A percentile compares a stretch with the other conserved stretches of the same genome.
Evolutionary conservation across 2,797 vertebrate species (phyloP).

Genomic region (Bradypus variegatus): DNA sequence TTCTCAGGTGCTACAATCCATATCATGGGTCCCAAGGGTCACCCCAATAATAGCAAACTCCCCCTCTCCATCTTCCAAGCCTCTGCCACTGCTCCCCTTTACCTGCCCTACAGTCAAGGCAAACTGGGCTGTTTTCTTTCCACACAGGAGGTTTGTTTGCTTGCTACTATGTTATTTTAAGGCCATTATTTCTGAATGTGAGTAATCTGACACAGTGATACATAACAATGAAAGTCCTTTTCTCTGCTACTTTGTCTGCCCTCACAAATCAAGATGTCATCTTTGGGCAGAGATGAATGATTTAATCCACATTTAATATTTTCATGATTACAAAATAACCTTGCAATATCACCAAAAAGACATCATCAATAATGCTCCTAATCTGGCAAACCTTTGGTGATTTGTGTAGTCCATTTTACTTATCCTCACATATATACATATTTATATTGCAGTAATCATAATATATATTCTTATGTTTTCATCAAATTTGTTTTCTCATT

Average conservation of each 20-base stretch:
- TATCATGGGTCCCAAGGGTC: too few relatives aligned
- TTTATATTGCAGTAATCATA: neutral
- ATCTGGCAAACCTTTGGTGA: neutral
- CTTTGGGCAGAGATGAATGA: neutral
- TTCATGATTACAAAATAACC: neutral
- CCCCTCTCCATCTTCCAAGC: rapidly evolving
- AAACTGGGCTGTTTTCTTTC: neutral
- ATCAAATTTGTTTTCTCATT: neutral
- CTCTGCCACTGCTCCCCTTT: neutral
- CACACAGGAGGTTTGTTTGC: neutral
- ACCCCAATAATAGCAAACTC: too few relatives aligned
- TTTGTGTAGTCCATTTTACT: neutral
- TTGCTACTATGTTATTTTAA: neutral
- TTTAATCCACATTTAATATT: neutral
- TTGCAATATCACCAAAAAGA: neutral
- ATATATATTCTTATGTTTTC: neutral
- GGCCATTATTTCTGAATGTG: neutral
- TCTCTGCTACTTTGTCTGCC: neutral
- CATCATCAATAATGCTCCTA: too few relatives aligned
- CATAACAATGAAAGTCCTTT: neutral
- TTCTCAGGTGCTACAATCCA: too few relatives aligned
- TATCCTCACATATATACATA: neutral
- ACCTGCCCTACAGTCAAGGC: rapidly evolving
- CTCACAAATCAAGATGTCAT: neutral
- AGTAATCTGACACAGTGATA: neutral